Evolutionary conservation across 2,888 invertebrate species (phyloP), one percentile per base, ranked within the genome.

Genomic region (Drosophila vallismaia): DNA sequence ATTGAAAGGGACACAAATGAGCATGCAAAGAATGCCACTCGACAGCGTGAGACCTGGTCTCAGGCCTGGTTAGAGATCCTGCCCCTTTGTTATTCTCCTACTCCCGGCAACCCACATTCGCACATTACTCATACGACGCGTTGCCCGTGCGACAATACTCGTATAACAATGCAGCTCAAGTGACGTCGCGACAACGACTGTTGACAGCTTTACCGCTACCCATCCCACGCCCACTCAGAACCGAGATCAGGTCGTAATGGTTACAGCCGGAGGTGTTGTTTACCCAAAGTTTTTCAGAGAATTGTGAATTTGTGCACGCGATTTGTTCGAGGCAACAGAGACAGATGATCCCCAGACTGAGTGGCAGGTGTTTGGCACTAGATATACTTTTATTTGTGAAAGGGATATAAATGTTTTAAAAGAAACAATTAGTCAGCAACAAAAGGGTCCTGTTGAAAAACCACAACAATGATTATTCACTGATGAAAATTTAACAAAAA

Each of bases 1-100:
- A 82, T 88, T 83, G 84, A 82, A 83, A 88, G 45, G 75, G 86
- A 86, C 82, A 88, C 71, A 82, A 82, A 82, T 82, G 82, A 82
- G 88, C 82, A 82, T 79, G 82, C 82, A 88, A 77, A 68, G 79
- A 79, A 82, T 68, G 71, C 75, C 86, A 71, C 88, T 88, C 74
- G 74, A 79, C 70, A 76, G 77, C 66, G 58, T 56, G 64, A 60
- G 68, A 57, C 52, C 60, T 9, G 24, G 7, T 42, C 49, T 38
- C 10, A 4, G 10, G 12, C 36, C 36, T 4, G 28, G 24, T 33
- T 29, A 14, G 49, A n/a, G n/a, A 64, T 24, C 36, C 40, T 46
- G 46, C 24, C 53, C 28, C 36, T 31, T 14, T 28, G 28, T 12
- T 38, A 12, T 29, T 9, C 44, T 26, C 46, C n/a, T 42, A 28